Base-by-base conservation (phyloP, 2,888 invertebrate species). In the Erebia epiphron region DNA sequence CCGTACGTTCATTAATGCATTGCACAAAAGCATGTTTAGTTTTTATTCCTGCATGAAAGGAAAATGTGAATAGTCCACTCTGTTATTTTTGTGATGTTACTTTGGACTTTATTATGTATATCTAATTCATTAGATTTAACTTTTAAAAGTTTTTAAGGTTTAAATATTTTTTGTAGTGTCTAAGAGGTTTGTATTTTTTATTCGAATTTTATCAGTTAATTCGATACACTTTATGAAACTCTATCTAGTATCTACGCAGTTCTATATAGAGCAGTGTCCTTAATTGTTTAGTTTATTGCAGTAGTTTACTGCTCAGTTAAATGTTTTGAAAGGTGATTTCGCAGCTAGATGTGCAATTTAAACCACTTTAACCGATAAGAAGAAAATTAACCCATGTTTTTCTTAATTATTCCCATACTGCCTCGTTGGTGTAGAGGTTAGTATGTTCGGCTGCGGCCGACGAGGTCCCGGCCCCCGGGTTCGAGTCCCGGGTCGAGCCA, bases 21-120 rank as follows among this genome's bases (percentile, higher is more conserved):
- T 56, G 43, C 14, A 66, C 21, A 62, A 46, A 46, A 14, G 56
- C 66, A 57, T 66, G 66, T 56, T 56, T 57, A 66, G 56, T 66
- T 14, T 21, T 4, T 56, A 66, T 46, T 56, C 8, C 18, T 57
- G 66, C 66, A 66, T 66, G 66, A 14, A 14, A 56, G 54, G 16
- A 43, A 21, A 3, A 14, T 43, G 46, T 46, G 56, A 56, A 66
- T 57, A 57, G 56, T 66, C 46, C 56, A 43, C 10, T 21, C 9
- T 46, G 18, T 57, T n/a, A 14, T 46, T 9, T 56, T 11, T 54
- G 41, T 18, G n/a, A 56, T 56, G 18, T 54, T 54, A 41, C n/a
- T 64, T 54, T 26, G 21, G 49, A 61, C 18, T 14, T 50, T n/a
- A 50, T 13, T 1, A 0, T 7, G 5, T 50, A 18, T 10, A 46